Conservation (phyloP, 2,888 invertebrate genomes). For the Eristalis intricaria region DNA sequence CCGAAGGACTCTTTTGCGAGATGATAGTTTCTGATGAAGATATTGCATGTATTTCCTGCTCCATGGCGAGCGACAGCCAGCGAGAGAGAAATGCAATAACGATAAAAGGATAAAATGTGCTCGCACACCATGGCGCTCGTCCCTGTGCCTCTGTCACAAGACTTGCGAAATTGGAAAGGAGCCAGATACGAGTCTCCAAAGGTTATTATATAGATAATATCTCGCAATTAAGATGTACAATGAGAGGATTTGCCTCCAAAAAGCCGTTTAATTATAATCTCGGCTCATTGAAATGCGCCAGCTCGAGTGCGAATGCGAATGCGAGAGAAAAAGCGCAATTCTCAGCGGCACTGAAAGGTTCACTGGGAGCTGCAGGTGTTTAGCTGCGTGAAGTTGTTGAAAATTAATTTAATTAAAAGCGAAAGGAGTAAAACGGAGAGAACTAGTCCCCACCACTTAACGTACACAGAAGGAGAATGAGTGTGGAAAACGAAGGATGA, state of each 20-base stretch:
- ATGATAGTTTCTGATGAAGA: constrained; percentile 57
- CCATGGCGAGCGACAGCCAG: not conserved
- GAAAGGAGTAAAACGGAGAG: not conserved
- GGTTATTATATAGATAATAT: constrained; percentile 66
- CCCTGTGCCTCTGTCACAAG: constrained; percentile 22
- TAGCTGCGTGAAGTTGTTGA: not conserved
- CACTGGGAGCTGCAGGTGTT: constrained; percentile 16
- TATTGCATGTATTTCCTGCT: constrained; percentile 52
- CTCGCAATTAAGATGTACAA: constrained; percentile 59
- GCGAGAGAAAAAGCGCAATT: constrained; percentile 2
- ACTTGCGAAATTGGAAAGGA: constrained; percentile 47
- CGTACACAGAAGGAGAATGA: not conserved
- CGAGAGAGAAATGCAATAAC: constrained; percentile 27
- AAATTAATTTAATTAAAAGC: constrained; percentile 42
- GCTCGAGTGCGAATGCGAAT: constrained; percentile 14
- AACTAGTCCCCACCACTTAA: not conserved
- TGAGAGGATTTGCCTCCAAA: constrained; percentile 49
- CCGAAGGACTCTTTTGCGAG: constrained; percentile 18
- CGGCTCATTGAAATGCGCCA: constrained; percentile 38
- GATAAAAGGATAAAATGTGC: constrained; percentile 54
- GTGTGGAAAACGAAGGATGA: not conserved
- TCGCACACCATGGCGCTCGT: not conserved
- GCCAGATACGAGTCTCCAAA: constrained; percentile 53
- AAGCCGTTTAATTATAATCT: constrained; percentile 67
- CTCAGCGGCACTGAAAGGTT: constrained; percentile 14